Percentiles rank a stretch among this genome's conserved stretches.
Conservation (phyloP, 2,888 invertebrate genomes). For the Lasius fuliginosus region DNA sequence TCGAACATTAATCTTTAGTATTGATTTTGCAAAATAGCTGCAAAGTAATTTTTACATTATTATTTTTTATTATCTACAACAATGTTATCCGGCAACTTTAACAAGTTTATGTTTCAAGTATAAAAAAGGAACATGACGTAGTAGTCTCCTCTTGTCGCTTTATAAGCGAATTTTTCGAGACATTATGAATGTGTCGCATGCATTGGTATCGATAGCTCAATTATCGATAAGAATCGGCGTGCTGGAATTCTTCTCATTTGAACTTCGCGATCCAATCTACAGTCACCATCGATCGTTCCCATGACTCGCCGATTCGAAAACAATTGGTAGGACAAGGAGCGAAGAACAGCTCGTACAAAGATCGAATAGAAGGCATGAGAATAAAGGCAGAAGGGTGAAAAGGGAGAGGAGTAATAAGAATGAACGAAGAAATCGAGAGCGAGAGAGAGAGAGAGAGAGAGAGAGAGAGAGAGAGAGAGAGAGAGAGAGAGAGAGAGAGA, state of each 20-base stretch:
- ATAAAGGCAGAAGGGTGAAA: conserved; percentile 46
- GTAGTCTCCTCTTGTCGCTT: not conserved
- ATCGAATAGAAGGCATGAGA: conserved; percentile 53
- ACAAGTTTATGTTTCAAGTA: not conserved
- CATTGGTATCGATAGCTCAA: conserved; percentile 43
- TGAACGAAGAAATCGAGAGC: conserved; percentile 38
- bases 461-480: conserved; percentile 30
- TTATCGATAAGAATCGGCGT: conserved; percentile 46
- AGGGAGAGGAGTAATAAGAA: conserved; percentile 58
- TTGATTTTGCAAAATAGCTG: not conserved
- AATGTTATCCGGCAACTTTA: not conserved
- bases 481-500: conserved; percentile 22
- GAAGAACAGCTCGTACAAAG: conserved; percentile 61
- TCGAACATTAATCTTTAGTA: not conserved
- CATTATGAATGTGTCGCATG: conserved; percentile 21
- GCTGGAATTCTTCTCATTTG: conserved; percentile 44
- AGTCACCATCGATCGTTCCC: conserved; percentile 66
- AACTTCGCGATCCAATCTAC: conserved; percentile 32
- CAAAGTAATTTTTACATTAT: not conserved
- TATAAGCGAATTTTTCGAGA: conserved; percentile 15
- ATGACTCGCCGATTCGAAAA: conserved; percentile 74
- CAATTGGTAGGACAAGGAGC: conserved; percentile 65
- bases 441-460: conserved; percentile 53
- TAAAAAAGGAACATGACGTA: not conserved
- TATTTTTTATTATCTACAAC: not conserved